A percentile compares a stretch with the other conserved stretches of the same genome.
Conservation (phyloP, 1,140 invertebrate species). For the Belonocnema kinseyi region DNA sequence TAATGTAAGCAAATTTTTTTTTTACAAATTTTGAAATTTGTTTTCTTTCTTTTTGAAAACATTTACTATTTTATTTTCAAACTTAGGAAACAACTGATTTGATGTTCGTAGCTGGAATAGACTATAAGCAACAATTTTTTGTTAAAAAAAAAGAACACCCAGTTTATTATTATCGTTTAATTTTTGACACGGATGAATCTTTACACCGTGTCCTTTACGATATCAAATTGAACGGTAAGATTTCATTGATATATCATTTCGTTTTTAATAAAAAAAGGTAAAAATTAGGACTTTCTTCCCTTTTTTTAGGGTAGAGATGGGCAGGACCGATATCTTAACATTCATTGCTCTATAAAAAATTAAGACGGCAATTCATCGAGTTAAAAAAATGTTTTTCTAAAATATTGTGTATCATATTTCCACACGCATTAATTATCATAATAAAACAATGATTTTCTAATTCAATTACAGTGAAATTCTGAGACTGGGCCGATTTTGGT, state of each 20-base stretch:
- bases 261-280: too few relatives aligned
- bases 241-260: background rate
- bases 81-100: constrained; percentile 30
- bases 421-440: too few relatives aligned
- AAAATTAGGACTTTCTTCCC: background rate
- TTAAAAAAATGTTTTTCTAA: too few relatives aligned
- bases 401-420: too few relatives aligned
- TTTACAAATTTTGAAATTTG: too few relatives aligned
- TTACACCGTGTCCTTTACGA: constrained; percentile 14
- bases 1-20: background rate
- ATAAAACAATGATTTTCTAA: too few relatives aligned
- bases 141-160: constrained; percentile 10
- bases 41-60: too few relatives aligned
- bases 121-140: constrained; percentile 34
- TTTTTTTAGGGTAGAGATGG: background rate
- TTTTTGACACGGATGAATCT: constrained; percentile 28
- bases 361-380: too few relatives aligned
- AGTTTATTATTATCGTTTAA: constrained; percentile 39
- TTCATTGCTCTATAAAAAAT: too few relatives aligned
- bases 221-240: constrained; percentile 26
- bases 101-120: constrained; percentile 37
- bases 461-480: too few relatives aligned
- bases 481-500: too few relatives aligned
- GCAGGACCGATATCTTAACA: too few relatives aligned
- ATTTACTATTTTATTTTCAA: background rate